Evolutionary conservation across 2,888 invertebrate genomes (phyloP).

Genomic region (Thereva nobilitata): DNA sequence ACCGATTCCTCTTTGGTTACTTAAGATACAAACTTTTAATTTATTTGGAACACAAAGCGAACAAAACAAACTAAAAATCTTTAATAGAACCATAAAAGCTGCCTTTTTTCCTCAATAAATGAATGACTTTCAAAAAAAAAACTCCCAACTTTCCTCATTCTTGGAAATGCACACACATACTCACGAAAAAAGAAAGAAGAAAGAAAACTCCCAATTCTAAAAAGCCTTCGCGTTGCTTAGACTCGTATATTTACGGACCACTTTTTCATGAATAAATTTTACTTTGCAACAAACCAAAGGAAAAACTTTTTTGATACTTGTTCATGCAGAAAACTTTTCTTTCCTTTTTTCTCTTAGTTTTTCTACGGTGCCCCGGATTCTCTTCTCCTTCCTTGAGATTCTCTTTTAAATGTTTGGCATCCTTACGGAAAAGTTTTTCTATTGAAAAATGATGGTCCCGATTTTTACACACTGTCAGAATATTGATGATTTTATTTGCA

Average conservation of each 20-base stretch:
- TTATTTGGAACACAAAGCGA: too few relatives aligned
- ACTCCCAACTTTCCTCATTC: conserved; percentile 26
- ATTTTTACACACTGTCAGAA: conserved; percentile 19
- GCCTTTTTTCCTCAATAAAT: not conserved
- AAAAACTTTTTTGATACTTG: conserved; percentile 30
- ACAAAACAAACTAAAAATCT: too few relatives aligned
- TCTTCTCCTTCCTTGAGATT: not conserved
- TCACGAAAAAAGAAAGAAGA: not conserved
- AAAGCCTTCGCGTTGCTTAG: conserved; percentile 17
- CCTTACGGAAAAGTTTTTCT: conserved; percentile 21
- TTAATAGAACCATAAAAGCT: too few relatives aligned
- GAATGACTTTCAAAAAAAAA: conserved; percentile 28
- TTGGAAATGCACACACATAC: conserved; percentile 17
- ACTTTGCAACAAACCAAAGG: conserved; percentile 27
- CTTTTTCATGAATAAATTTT: conserved; percentile 35
- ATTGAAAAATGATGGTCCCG: conserved; percentile 1
- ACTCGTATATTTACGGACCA: conserved; percentile 24
- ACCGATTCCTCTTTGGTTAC: too few relatives aligned
- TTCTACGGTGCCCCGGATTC: not conserved
- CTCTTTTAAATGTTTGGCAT: not conserved
- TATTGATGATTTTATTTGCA: conserved; percentile 8
- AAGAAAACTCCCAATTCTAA: conserved; percentile 23
- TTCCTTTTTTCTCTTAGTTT: too few relatives aligned
- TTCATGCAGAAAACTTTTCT: conserved; percentile 31
- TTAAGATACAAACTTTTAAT: too few relatives aligned